Evolutionary conservation across 2,113 vertebrate species (phyloP).

Genomic region (Saccopteryx leptura): DNA sequence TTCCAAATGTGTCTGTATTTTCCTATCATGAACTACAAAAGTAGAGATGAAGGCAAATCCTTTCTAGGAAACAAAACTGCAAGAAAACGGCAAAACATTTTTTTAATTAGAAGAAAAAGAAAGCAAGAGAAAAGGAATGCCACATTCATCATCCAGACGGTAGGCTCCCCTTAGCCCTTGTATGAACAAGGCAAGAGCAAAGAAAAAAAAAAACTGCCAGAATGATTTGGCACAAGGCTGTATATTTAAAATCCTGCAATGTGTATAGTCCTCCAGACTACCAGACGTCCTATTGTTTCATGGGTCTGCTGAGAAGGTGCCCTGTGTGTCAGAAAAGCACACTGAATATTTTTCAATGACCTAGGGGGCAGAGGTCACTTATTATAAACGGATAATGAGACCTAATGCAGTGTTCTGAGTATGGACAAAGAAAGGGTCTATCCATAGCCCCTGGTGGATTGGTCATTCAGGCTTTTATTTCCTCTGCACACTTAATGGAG

Average conservation of each 20-base stretch:
- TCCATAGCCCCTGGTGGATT: conserved; percentile 92
- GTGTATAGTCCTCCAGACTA: conserved; percentile 77
- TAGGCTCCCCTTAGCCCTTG: conserved; percentile 24
- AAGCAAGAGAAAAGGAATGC: conserved; percentile 15
- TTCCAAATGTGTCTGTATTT: conserved; percentile 5
- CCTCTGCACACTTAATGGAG: conserved; percentile 93
- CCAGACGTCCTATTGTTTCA: conserved; percentile 88
- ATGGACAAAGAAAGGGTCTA: conserved; percentile 91
- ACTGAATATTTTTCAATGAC: conserved; percentile 91
- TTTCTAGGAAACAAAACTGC: conserved; percentile 41
- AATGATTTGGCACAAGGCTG: conserved; percentile 79
- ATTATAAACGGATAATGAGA: conserved; percentile 95
- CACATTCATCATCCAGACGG: not conserved
- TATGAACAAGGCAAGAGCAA: conserved; percentile 65
- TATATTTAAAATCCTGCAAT: conserved; percentile 82
- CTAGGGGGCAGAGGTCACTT: conserved; percentile 91
- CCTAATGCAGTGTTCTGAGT: conserved; percentile 92
- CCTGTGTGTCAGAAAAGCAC: conserved; percentile 91
- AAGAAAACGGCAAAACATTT: not conserved
- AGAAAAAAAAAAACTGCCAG: conserved; percentile 72
- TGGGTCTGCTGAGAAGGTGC: conserved; percentile 89
- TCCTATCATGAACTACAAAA: conserved; percentile 33
- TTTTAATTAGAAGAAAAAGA: not conserved
- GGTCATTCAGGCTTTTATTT: conserved; percentile 93
- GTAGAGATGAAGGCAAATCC: conserved; percentile 33